Conservation (phyloP, 2,888 invertebrate genomes). For the Polyommatus icarus region DNA sequence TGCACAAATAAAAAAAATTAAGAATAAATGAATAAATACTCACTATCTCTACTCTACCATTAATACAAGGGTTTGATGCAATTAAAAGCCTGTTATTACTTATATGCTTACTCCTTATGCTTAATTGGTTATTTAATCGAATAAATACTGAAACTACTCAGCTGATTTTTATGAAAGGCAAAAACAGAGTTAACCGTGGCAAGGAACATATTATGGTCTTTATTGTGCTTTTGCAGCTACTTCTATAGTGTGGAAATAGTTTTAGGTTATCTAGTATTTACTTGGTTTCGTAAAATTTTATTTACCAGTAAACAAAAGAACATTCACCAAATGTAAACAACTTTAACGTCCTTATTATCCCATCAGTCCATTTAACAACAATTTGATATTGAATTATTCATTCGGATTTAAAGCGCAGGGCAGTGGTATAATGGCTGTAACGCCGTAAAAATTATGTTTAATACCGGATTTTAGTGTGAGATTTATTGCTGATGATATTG, state of each 20-base stretch:
- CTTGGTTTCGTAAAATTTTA: too few species aligned
- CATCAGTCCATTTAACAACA: constrained; percentile 21
- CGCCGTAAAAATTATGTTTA: constrained; percentile 24
- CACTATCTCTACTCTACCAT: background rate
- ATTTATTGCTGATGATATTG: constrained; percentile 26
- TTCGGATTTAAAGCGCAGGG: constrained; percentile 7
- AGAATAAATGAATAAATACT: too few species aligned
- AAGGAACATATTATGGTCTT: too few species aligned
- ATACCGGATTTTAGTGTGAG: constrained; percentile 4
- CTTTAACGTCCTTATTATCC: background rate
- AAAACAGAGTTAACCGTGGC: too few species aligned
- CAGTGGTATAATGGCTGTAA: background rate
- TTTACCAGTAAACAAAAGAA: background rate
- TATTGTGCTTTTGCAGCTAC: too few species aligned
- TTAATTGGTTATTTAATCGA: too few species aligned
- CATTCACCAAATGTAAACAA: background rate
- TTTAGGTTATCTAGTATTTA: too few species aligned
- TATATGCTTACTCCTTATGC: too few species aligned
- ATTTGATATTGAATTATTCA: constrained; percentile 28
- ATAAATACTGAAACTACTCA: too few species aligned
- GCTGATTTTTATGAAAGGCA: too few species aligned
- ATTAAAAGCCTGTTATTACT: background rate
- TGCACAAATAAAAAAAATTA: too few species aligned
- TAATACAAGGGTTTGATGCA: background rate
- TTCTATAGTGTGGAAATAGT: too few species aligned